phyloP scores from a whole-genome alignment of 2,113 vertebrate genomes.

The Hippocampus guttulatus region DNA sequence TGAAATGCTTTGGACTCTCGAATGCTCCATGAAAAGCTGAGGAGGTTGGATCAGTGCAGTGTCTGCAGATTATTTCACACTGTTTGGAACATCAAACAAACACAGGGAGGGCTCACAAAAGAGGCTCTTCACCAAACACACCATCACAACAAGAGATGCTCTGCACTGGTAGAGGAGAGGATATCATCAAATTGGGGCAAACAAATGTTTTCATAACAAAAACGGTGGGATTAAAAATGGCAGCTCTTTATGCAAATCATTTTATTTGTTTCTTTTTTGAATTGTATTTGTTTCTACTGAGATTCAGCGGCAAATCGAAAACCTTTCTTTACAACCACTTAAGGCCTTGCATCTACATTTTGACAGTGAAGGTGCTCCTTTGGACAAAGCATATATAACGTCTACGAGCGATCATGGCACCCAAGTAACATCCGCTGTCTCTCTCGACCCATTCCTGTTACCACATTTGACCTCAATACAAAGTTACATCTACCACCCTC shows the following conservation, averaged over 20 bases:
- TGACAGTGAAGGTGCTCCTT: constrained; percentile 18
- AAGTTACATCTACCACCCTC: neutral
- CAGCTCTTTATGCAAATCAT: constrained; percentile 5
- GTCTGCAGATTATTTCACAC: constrained; percentile 58
- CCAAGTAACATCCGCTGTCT: constrained; percentile 43
- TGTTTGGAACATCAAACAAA: constrained; percentile 66
- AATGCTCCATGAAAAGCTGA: constrained; percentile 61
- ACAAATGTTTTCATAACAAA: constrained; percentile 31
- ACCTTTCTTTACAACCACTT: constrained; percentile 12
- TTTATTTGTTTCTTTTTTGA: constrained; percentile 12
- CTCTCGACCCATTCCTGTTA: constrained; percentile 22
- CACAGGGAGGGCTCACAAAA: constrained; percentile 56
- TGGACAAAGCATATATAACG: constrained; percentile 18
- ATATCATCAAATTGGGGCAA: constrained; percentile 34
- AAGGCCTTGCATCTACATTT: constrained; percentile 14
- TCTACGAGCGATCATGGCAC: constrained; percentile 39
- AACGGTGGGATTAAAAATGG: constrained; percentile 5
- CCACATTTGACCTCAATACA: constrained; percentile 17
- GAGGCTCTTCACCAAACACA: constrained; percentile 41
- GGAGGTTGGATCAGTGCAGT: constrained; percentile 52
- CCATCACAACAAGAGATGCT: constrained; percentile 28
- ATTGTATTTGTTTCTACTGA: constrained; percentile 1
- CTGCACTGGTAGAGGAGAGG: constrained; percentile 6
- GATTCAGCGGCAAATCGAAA: constrained; percentile 8
- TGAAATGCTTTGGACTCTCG: constrained; percentile 64